phyloP scores from a whole-genome alignment of 2,888 invertebrate genomes.

The Hypercompe scribonia region DNA sequence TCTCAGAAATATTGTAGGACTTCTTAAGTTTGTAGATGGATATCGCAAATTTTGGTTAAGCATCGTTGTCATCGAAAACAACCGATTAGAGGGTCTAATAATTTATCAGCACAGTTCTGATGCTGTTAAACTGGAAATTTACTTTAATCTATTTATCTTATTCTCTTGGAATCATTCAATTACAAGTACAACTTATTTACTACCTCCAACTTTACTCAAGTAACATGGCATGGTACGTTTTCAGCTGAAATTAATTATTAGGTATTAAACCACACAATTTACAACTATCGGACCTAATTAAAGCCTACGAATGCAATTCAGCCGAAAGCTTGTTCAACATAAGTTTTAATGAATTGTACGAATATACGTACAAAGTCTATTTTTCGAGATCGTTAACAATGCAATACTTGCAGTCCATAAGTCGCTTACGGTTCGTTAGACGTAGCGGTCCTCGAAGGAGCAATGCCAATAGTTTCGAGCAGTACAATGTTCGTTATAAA shows the following conservation, averaged over 20 bases:
- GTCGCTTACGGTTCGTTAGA: slow-evolving; percentile 39
- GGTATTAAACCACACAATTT: not conserved
- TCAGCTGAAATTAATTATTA: not conserved
- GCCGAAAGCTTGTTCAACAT: slow-evolving; percentile 1
- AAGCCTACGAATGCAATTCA: slow-evolving; percentile 1
- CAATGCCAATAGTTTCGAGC: slow-evolving; percentile 1
- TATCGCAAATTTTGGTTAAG: not conserved
- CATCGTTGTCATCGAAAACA: no score
- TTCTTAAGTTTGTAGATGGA: not conserved
- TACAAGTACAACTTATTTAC: not conserved
- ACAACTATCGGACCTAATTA: slow-evolving; percentile 3
- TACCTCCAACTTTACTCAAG: slow-evolving; percentile 20
- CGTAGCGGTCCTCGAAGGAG: slow-evolving; percentile 21
- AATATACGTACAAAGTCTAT: slow-evolving; percentile 4
- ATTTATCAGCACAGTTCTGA: no score
- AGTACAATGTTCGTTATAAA: slow-evolving; percentile 1
- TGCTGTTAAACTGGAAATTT: not conserved
- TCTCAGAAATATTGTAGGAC: no score
- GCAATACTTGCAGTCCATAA: slow-evolving; percentile 31
- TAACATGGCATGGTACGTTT: not conserved
- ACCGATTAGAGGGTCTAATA: no score
- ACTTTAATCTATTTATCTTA: not conserved
- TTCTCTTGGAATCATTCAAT: not conserved
- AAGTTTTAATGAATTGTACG: slow-evolving; percentile 6
- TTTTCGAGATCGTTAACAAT: slow-evolving; percentile 25